Evolutionary conservation across 2,113 vertebrate genomes (phyloP), one percentile per base, ranked within the genome.

Genomic region (Xyliphius kryptos): DNA sequence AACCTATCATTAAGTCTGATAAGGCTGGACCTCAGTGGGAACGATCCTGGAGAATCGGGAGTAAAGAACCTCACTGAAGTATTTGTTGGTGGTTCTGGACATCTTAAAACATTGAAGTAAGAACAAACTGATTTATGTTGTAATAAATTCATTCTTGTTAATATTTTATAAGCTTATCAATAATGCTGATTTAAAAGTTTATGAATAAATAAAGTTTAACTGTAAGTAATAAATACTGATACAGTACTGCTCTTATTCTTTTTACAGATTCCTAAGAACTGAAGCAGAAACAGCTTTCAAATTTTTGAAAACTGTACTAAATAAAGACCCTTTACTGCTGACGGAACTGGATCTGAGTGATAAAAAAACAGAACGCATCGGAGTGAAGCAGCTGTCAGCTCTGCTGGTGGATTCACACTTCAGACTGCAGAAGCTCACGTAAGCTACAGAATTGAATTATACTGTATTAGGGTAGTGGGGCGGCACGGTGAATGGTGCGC

Each of bases 341-440:
- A 37, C 1, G 1, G 51, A 54, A 3, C 9, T 54, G 51, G 9
- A 54, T 54, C 51, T 54, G n/a, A 54, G 51, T 16, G n/a, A 5
- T 9, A 54, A 54, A 2, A 5, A 9, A 12, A 1, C 3, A 6
- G 51, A 32, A 37, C 14, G 16, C 26, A 32, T 32, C 5, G n/a
- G 26, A 54, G 51, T 52, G 20, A 15, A 52, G 26, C 22, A 36
- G 20, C 50, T 53, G 5, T 26, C 20, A n/a, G 50, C 1, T 15
- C 7, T 53, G 22, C 50, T 53, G 50, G 5, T 16, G 21, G 50
- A 52, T 32, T 8, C 50, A 52, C 50, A 52, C 9, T 52, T 8
- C 50, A 52, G 50, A 52, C 13, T 26, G 21, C 50, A 52, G 50
- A 52, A 52, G 26, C 50, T 32, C 3, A 52, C 1, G 50, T 52